Evolutionary conservation across 2,888 invertebrate species (phyloP), one percentile per base, ranked within the genome.

Genomic region (Eilema caniola): DNA sequence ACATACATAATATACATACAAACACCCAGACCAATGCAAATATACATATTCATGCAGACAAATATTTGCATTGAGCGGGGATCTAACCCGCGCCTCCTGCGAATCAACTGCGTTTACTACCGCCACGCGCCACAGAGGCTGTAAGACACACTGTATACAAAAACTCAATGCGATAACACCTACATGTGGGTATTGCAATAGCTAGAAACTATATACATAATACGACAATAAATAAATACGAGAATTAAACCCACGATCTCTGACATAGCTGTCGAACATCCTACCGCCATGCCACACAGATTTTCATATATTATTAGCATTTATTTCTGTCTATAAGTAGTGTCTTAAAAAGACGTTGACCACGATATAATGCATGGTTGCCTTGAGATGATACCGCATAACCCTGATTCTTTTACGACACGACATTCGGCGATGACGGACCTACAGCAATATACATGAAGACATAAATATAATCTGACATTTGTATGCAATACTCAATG

Each of bases 361-460:
- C 69, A 62, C 65, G 62, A 72, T 66, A 67, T 72, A 69, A 67
- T 62, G 61, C 65, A 62, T 24, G 56, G 67, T 67, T 25, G 53
- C 81, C 81, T 81, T 81, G 81, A 75, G 68, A 72, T 63, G 66
- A 62, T 66, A 73, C 57, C 33, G 64, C 41, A 71, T 80, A 79
- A 57, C 79, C 77, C 77, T 79, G 73, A 69, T 73, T 75, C 59
- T 79, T 81, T 75, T 74, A 81, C 76, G 77, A 79, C 73, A 62
- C 71, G 61, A 75, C 75, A 76, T 77, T 79, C 72, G 66, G 20
- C 63, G 77, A 72, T 70, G 75, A 81, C 72, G 41, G 25, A 72
- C 59, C 64, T 25, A 73, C 76, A 62, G 64, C 71, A 62, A 69
- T 41, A 70, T 33, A 80, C 70, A 65, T 64, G 53, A 71, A 73